These are phyloP conservation scores for Acrocephalus arundinaceus DNA, from an alignment of 2,113 vertebrate genomes.

Conservation along the genomic window DNA sequence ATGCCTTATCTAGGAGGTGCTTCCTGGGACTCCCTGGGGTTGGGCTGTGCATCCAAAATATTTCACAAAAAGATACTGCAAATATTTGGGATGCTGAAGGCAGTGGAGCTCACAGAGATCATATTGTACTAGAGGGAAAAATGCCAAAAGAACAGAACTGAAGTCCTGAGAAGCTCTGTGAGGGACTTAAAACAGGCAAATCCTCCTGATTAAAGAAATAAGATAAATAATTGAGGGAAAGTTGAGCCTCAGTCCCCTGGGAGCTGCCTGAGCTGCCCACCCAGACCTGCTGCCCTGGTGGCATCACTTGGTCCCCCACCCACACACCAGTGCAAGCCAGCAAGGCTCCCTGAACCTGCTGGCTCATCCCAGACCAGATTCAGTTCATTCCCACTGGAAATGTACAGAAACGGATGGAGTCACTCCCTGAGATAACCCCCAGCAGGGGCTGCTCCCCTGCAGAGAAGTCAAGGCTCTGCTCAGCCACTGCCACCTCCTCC, in stretches of 20 bases:
- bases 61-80: slow-evolving; percentile 39
- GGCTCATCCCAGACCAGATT: not conserved
- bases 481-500: not conserved
- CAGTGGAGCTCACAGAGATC: slow-evolving; percentile 6
- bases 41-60: not conserved
- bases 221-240: not conserved
- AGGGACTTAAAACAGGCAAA: not conserved
- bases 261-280: not conserved
- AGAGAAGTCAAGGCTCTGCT: not conserved
- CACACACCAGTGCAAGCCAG: not conserved
- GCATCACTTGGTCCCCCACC: not conserved
- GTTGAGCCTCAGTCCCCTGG: not conserved
- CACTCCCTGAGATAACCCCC: not conserved
- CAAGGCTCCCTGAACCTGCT: not conserved
- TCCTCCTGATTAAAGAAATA: not conserved
- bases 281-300: not conserved
- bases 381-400: not conserved
- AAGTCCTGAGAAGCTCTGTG: not conserved
- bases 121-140: not conserved
- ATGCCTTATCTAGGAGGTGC: slow-evolving; percentile 28
- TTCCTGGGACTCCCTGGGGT: slow-evolving; percentile 29
- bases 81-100: slow-evolving; percentile 45
- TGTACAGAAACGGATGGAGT: not conserved
- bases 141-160: not conserved
- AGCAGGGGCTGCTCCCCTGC: not conserved